Evolutionary conservation across 23 tunicate species (phyloP).

Genomic region (Diplosoma virens): DNA sequence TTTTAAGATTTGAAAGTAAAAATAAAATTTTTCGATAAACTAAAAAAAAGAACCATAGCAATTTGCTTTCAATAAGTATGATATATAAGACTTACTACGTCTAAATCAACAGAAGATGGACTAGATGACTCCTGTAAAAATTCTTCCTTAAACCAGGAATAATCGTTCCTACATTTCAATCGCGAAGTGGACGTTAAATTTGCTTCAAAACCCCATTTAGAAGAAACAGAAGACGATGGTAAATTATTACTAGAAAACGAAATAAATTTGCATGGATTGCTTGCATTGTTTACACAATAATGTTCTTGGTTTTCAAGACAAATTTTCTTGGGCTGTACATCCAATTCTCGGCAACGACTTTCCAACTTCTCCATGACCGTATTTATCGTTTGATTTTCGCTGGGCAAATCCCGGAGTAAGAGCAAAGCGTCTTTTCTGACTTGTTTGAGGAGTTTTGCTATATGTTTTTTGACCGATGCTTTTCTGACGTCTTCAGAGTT

Average conservation of each 20-base stretch:
- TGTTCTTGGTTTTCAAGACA: background rate
- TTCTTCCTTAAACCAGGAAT: background rate
- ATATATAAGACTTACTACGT: too few relatives aligned
- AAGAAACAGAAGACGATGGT: background rate
- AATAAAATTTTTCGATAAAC: too few relatives aligned
- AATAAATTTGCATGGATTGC: background rate
- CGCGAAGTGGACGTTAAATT: background rate
- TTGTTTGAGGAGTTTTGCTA: background rate
- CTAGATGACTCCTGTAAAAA: background rate
- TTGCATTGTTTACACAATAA: background rate
- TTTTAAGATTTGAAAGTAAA: too few relatives aligned
- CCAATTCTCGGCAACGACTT: background rate
- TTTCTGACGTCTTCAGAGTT: background rate
- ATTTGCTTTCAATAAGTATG: too few relatives aligned
- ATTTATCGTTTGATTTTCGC: conserved; percentile 1
- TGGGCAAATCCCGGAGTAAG: background rate
- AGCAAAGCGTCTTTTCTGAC: conserved; percentile 7
- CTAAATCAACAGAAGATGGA: too few relatives aligned
- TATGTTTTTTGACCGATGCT: background rate
- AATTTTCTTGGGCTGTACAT: background rate
- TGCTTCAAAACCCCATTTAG: background rate
- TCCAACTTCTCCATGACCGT: conserved; percentile 3
- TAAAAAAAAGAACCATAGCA: too few relatives aligned
- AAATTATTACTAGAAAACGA: background rate
- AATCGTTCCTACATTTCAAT: background rate